Conservation (phyloP, 2,888 invertebrate genomes). For the Diarsia mendica region DNA sequence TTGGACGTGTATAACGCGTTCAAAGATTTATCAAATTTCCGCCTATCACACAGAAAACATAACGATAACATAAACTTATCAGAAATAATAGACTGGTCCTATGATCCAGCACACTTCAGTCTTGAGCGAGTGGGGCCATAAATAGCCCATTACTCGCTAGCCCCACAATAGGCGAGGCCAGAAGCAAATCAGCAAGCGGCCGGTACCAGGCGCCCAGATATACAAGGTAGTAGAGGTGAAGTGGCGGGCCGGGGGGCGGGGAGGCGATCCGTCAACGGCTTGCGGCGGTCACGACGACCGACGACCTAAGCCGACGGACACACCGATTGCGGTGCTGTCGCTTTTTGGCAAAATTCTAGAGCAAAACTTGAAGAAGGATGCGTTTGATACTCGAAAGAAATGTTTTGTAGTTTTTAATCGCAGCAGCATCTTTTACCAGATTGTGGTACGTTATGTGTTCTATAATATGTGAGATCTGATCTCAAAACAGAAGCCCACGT, state of each 20-base stretch:
- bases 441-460: too few species aligned
- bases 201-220: constrained; percentile 74
- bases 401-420: neutral
- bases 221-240: constrained; percentile 70
- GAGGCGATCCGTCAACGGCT: constrained; percentile 83
- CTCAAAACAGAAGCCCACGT: neutral
- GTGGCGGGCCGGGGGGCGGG: constrained; percentile 64
- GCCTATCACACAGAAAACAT: constrained; percentile 15
- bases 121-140: constrained; percentile 55
- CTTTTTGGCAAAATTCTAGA: constrained; percentile 21
- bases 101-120: constrained; percentile 27
- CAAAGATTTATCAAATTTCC: constrained; percentile 27
- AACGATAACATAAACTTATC: constrained; percentile 44
- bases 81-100: constrained; percentile 31
- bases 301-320: constrained; percentile 71
- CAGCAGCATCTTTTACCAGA: neutral
- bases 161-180: constrained; percentile 66
- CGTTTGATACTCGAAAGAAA: neutral
- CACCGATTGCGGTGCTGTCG: constrained; percentile 32
- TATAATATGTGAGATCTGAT: neutral
- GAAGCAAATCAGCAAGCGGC: constrained; percentile 66
- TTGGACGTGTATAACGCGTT: neutral
- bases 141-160: constrained; percentile 64
- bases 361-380: neutral
- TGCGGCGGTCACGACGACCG: constrained; percentile 85